Evolutionary conservation across 2,113 vertebrate genomes (phyloP), one percentile per base, ranked within the genome.

Genomic region (Colinus virginianus): DNA sequence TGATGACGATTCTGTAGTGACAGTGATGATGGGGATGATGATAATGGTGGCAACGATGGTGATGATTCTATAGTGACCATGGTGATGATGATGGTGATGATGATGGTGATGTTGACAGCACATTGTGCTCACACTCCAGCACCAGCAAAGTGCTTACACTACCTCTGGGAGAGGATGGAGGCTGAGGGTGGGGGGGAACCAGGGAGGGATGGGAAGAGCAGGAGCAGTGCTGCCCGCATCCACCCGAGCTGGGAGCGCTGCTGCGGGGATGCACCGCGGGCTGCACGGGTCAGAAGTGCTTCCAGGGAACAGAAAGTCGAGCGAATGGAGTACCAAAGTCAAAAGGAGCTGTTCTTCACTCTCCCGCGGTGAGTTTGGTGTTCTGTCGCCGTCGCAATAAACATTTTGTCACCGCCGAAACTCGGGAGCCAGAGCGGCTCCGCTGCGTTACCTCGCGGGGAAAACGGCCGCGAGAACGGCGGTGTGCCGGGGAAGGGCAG

Each of bases 321-420:
- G 70, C 11, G 22, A 91, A 70, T 30, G 76, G 86, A 91, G 94
- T 75, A 43, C 91, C 83, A 18, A 88, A 94, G 88, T 88, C 83
- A 51, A 78, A 94, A 90, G 51, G 90, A 88, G 83, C 91, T 95
- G 80, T 93, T 96, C 91, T 90, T 74, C 51, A 45, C 85, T 90
- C 78, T 71, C 69, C 72, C 18, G 77, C 87, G 85, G 88, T 64
- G 93, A 96, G 93, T 88, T 93, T 86, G 56, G 34, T 96, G 96
- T 96, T 96, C 94, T 96, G 96, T 96, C 95, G 91, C 56, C 79
- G 88, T 79, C 1, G 0, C 92, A 86, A 91, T 96, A 96, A 96
- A 96, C 95, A 96, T 96, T 96, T 95, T 96, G 96, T 96, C 95
- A 94, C 93, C 43, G 82, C 92, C 75, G 93, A 96, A 95, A 96